A percentile compares a stretch with the other conserved stretches of the same genome.
These are phyloP conservation scores for Sphaerophoria rueppellii DNA, from an alignment of 2,888 invertebrate genomes.

Conservation along the genomic window DNA sequence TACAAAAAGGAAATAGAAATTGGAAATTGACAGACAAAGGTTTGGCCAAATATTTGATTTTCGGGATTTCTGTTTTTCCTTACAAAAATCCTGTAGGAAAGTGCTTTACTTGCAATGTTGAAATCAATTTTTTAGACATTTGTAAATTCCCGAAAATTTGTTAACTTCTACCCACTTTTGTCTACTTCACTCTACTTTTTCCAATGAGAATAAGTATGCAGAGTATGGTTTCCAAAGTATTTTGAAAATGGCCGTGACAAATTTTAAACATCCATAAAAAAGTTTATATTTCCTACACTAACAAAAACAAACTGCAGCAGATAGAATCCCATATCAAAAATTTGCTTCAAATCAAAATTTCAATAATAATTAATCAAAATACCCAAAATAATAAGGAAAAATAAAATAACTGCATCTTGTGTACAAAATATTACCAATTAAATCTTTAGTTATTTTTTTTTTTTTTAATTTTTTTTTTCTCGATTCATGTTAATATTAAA, in stretches of 20 bases:
- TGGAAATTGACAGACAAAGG: no score
- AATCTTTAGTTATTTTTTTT: neutral
- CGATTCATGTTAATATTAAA: neutral
- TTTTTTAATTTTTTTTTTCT: neutral
- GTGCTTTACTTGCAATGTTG: no score
- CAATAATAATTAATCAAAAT: slow-evolving; percentile 39
- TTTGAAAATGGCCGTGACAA: neutral
- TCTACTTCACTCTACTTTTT: no score
- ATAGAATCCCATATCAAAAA: slow-evolving; percentile 16
- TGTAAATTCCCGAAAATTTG: no score
- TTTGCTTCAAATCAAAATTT: slow-evolving; percentile 31
- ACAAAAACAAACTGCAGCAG: slow-evolving; percentile 21
- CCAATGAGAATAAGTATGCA: no score
- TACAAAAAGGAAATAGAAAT: no score
- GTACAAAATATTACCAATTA: slow-evolving; percentile 24
- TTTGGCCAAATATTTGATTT: no score
- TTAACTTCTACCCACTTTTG: no score
- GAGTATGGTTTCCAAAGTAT: no score
- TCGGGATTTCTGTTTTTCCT: no score
- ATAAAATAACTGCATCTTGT: slow-evolving; percentile 31
- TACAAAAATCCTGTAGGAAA: no score
- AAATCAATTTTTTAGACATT: no score
- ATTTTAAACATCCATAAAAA: neutral
- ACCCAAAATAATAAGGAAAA: slow-evolving; percentile 6
- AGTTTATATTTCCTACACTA: neutral